Base-by-base conservation (phyloP, 2,113 vertebrate species). In the Romanogobio albipinnatus region DNA sequence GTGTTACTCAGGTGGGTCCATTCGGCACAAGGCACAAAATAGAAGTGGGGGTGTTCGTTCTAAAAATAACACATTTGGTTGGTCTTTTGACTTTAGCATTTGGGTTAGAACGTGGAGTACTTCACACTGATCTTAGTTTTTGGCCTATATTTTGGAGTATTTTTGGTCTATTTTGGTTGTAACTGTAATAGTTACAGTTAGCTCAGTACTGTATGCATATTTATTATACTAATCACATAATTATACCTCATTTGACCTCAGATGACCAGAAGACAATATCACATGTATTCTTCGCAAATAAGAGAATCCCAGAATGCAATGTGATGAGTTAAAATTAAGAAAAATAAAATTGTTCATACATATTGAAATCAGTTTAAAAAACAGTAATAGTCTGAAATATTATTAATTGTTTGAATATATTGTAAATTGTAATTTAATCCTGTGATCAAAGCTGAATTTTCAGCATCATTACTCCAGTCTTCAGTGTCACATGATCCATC, bases 1-100 rank as follows among this genome's bases (percentile, higher is more conserved):
- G 86, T n/a, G 45, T 90, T 99, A 81, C 96, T 95, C 93, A 96
- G 97, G 98, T 98, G 49, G 79, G 84, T 80, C 14, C 7, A 1
- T 61, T 61, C 58, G 4, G 58, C 59, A 47, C n/a, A 9, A 6
- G 39, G 13, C 77, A 29, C 58, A 26, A 29, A 80, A 62, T 80
- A 29, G 36, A 80, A 47, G 8, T 22, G 45, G 26, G 58, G 75
- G 39, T 26, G 36, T 39, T 26, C 33, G 1, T 61, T 39, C 56
- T 61, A 78, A 43, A 61, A 78, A 78, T 61, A 78, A 45, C 76
- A 9, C 6, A 43, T 59, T 78, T 43, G n/a, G 22, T 78, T 78
- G 76, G 36, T 24, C 75, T 36, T 56, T 33, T 76, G 51, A 53
- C 51, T 11, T 22, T 2, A 9, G 51, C 26, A 56, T 56, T 53